A percentile compares a stretch with the other conserved stretches of the same genome.
Conservation (phyloP, 2,797 vertebrate species). For the Pantherophis vulpinus region DNA sequence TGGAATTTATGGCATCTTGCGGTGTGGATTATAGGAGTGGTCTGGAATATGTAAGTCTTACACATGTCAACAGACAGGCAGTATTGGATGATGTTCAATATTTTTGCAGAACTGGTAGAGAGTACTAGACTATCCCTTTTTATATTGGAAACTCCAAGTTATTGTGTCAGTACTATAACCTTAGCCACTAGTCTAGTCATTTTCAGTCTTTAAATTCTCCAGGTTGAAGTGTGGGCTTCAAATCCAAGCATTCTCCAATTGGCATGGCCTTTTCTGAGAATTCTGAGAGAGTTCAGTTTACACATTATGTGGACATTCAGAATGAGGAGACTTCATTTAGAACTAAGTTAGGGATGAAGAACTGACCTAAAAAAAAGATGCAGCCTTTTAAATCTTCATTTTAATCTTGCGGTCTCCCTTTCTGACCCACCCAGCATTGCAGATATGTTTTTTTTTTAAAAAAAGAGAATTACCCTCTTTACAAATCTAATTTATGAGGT, state of each 20-base stretch:
- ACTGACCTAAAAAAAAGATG: background rate
- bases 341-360: background rate
- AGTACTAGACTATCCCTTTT: background rate
- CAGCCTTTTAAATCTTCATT: background rate
- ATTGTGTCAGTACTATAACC: background rate
- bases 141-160: background rate
- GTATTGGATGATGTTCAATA: background rate
- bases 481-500: background rate
- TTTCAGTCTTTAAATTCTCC: background rate
- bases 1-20: background rate
- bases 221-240: background rate
- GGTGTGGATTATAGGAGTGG: no score
- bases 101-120: background rate
- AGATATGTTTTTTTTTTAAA: background rate
- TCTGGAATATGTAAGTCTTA: background rate
- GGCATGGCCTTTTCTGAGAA: background rate
- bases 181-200: background rate
- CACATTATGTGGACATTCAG: background rate
- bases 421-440: background rate
- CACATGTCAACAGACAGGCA: no score
- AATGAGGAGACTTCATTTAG: background rate
- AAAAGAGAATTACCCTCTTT: background rate
- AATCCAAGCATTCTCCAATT: background rate
- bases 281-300: background rate
- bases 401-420: background rate